Conservation (phyloP, 1,140 invertebrate species). For the Riptortus pedestris region DNA sequence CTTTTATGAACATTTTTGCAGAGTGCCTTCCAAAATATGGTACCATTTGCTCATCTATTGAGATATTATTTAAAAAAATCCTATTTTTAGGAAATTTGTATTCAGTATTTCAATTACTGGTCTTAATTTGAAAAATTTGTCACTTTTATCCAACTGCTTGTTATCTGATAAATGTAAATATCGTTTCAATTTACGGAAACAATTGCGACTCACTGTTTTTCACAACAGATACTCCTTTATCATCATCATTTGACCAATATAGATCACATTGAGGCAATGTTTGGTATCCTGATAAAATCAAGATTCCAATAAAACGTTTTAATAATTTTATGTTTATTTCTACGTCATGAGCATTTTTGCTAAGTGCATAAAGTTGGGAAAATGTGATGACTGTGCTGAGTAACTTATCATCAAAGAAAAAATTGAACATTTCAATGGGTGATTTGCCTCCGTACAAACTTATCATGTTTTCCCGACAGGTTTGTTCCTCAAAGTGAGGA, state of each 20-base stretch:
- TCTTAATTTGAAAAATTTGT: not conserved
- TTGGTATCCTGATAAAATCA: not conserved
- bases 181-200: not conserved
- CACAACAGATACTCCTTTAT: slow-evolving; percentile 9
- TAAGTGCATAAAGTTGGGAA: too few species aligned
- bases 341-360: slow-evolving; percentile 14
- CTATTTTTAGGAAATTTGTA: slow-evolving; percentile 23
- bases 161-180: slow-evolving; percentile 8
- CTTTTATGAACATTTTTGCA: slow-evolving; percentile 28
- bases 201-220: slow-evolving; percentile 3
- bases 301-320: not conserved
- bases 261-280: not conserved
- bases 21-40: slow-evolving; percentile 29
- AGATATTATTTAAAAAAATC: slow-evolving; percentile 24
- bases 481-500: not conserved
- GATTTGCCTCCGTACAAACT: not conserved
- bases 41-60: slow-evolving; percentile 29
- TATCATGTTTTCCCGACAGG: not conserved
- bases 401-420: slow-evolving; percentile 3
- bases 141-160: slow-evolving; percentile 6
- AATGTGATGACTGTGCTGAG: not conserved
- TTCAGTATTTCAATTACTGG: slow-evolving; percentile 16
- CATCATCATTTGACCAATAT: slow-evolving; percentile 20
- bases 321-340: slow-evolving; percentile 12
- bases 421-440: not conserved